phyloP scores from a whole-genome alignment of 2,888 invertebrate species.

The Caenorhabditis virilis region DNA sequence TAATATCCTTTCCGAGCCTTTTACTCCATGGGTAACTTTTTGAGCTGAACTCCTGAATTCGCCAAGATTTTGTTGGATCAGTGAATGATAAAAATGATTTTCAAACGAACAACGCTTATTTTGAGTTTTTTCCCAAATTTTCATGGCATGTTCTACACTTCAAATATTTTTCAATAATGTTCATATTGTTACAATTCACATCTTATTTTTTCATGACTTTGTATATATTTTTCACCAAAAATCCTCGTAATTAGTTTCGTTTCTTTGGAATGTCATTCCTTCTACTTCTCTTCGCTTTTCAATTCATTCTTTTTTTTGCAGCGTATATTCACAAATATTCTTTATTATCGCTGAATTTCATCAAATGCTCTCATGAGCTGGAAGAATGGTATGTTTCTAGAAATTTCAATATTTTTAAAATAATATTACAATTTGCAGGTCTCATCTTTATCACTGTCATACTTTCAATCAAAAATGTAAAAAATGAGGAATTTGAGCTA shows the following conservation, averaged over 20 bases:
- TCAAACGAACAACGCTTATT: no score
- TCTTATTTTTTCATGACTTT: background rate
- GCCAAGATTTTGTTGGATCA: no score
- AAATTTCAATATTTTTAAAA: background rate
- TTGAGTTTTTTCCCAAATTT: no score
- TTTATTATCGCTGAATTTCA: no score
- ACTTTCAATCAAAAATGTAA: conserved; percentile 12
- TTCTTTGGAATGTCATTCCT: conserved; percentile 9
- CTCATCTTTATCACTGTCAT: conserved; percentile 21
- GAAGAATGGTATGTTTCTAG: conserved; percentile 21
- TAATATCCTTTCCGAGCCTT: no score
- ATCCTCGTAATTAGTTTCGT: conserved; percentile 17
- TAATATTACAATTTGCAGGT: conserved; percentile 9
- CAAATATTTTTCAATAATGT: no score
- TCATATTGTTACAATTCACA: no score
- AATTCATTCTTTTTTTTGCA: background rate
- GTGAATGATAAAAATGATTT: no score
- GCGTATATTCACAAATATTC: no score
- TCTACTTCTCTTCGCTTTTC: conserved; percentile 8
- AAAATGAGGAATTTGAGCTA: conserved; percentile 32
- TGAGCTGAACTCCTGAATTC: no score
- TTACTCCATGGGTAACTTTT: no score
- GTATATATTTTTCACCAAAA: background rate
- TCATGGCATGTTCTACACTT: no score
- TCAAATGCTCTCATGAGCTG: conserved; percentile 40